Base-by-base conservation (phyloP, 2,113 vertebrate species). In the Protomyctophum bolini region DNA sequence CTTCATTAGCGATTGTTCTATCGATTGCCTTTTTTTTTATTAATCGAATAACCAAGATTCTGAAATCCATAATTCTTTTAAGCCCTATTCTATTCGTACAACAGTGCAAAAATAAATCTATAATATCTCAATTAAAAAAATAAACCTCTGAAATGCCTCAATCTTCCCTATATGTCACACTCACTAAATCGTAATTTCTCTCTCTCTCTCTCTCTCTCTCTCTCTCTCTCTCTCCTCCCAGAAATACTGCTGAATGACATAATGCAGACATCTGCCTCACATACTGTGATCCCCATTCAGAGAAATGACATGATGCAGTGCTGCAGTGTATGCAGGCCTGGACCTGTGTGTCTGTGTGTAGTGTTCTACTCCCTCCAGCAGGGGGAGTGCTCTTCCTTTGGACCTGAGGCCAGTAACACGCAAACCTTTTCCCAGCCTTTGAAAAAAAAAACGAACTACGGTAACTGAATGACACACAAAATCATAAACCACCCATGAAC, bases 241-340 rank as follows among this genome's bases (percentile, higher is more conserved):
- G 90, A 93, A 93, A 76, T 93, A 91, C 77, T 92, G 91, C 86
- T 92, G 88, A 93, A 72, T 57, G 6, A 61, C 50, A 10, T 29
- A 76, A 63, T 56, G 11, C 73, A 73, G 68, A 63, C 65, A 28
- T 73, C 11, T 70, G 56, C 75, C 72, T 88, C 82, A 80, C 33
- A 41, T 41, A 41, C 79, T 88, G 87, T 86, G 88, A 88, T 75
- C 62, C 75, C 68, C 69, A 41, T 63, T 58, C 73, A 75, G 73
- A 85, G 73, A 76, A 1, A 46, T 29, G 63, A 73, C 48, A 15
- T n/a, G 50, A 72, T 72, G 77, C 76, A 81, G 83, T 56, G 49
- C 75, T 66, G 66, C 51, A 56, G 72, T 54, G 75, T 77, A 60
- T 56, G 74, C 68, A 63, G 63, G 75, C 15, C 8, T 6, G 48